Percentiles rank a stretch among this genome's conserved stretches.
Evolutionary conservation across 2,888 invertebrate genomes (phyloP).

Genomic region (Aleiodes alternator): DNA sequence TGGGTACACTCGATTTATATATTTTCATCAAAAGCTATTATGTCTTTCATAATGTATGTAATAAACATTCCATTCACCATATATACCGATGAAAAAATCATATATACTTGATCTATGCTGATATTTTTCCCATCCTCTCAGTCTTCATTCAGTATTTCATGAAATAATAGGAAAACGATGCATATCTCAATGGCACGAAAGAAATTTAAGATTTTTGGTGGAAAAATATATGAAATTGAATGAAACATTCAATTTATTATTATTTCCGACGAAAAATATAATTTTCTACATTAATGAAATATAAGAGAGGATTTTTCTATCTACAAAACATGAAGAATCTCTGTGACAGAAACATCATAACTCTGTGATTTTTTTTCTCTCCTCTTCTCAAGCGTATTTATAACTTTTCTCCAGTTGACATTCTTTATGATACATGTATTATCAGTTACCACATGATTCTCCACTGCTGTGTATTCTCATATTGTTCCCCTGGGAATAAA

Average conservation of each 20-base stretch:
- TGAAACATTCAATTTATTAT: too few species aligned
- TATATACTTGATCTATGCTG: too few species aligned
- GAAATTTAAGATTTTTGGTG: too few species aligned
- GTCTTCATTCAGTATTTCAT: too few species aligned
- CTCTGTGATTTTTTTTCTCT: not conserved
- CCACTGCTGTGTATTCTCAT: not conserved
- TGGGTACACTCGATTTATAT: conserved; percentile 21
- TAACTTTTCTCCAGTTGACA: not conserved
- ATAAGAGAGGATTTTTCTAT: not conserved
- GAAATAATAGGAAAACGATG: too few species aligned
- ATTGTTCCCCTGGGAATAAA: not conserved
- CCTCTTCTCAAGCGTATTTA: not conserved
- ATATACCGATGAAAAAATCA: not conserved
- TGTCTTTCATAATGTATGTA: not conserved
- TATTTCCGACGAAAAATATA: too few species aligned
- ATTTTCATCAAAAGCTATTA: conserved; percentile 23
- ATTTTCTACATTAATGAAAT: too few species aligned
- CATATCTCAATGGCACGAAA: too few species aligned
- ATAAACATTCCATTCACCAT: conserved; percentile 1
- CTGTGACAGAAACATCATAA: not conserved
- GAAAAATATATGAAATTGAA: too few species aligned
- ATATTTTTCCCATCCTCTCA: too few species aligned
- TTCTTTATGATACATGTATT: conserved; percentile 1
- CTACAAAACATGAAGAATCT: not conserved
- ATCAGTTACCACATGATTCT: not conserved